Evolutionary conservation across 1,140 invertebrate genomes (phyloP).

Genomic region (Thaumetopoea pityocampa): DNA sequence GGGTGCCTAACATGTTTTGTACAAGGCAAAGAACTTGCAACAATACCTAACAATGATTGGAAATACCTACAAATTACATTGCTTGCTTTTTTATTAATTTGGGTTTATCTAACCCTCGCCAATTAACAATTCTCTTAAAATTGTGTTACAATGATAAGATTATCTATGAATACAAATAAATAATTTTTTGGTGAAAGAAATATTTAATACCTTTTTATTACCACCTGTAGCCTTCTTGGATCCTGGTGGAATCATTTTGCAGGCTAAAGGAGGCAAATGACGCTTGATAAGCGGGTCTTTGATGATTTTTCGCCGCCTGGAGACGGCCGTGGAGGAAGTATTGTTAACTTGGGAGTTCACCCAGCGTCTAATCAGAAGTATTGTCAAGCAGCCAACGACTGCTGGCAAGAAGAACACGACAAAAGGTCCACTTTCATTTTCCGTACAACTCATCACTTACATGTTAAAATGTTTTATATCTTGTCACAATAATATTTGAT

Average conservation of each 20-base stretch:
- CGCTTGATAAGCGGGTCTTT: constrained; percentile 70
- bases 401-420: constrained; percentile 74
- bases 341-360: constrained; percentile 61
- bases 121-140: too few relatives aligned
- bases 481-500: constrained; percentile 43
- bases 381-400: constrained; percentile 68
- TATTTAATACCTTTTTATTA: constrained; percentile 43
- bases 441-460: constrained; percentile 76
- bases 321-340: constrained; percentile 65
- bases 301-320: constrained; percentile 68
- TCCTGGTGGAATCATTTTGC: constrained; percentile 59
- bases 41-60: too few relatives aligned
- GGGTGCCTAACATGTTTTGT: too few relatives aligned
- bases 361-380: constrained; percentile 70
- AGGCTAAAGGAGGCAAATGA: constrained; percentile 49
- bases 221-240: constrained; percentile 45
- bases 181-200: not conserved
- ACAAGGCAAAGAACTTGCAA: too few relatives aligned
- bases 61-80: too few relatives aligned
- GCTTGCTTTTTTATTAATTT: too few relatives aligned
- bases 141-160: too few relatives aligned
- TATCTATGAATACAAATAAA: too few relatives aligned
- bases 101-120: too few relatives aligned
- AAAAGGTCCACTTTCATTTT: constrained; percentile 75
- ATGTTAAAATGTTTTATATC: constrained; percentile 58